phyloP scores from a whole-genome alignment of 2,888 invertebrate species.

The Tiliacea aurago region DNA sequence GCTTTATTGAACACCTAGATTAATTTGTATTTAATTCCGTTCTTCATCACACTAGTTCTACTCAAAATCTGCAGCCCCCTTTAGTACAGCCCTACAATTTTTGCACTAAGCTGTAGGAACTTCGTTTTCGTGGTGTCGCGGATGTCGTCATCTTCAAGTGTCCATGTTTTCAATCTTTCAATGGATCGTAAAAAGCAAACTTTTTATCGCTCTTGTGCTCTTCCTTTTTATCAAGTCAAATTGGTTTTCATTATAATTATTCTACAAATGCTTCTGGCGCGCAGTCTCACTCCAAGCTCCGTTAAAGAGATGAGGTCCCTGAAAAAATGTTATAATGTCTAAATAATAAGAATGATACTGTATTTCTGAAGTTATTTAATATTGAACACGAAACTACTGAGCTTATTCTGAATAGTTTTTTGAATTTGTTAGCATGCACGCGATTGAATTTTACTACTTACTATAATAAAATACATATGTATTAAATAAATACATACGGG shows the following conservation, averaged over 20 bases:
- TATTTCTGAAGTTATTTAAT: slow-evolving; percentile 36
- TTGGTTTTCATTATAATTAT: slow-evolving; percentile 29
- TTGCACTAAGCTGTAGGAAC: not conserved
- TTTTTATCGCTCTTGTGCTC: not conserved
- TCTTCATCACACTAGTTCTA: not conserved
- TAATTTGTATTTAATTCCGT: not conserved
- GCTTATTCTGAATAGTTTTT: slow-evolving; percentile 23
- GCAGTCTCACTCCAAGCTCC: not conserved
- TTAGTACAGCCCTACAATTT: not conserved
- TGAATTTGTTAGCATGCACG: not conserved
- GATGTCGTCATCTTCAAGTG: not conserved
- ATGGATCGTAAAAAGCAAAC: not conserved
- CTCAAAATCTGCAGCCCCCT: not conserved
- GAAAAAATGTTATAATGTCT: slow-evolving; percentile 19
- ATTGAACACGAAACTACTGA: slow-evolving; percentile 20
- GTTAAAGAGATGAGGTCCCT: slow-evolving; percentile 21
- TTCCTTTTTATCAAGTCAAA: slow-evolving; percentile 14
- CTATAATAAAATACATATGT: slow-evolving; percentile 2
- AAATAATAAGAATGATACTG: slow-evolving; percentile 5
- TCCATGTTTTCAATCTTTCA: not conserved
- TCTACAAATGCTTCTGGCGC: not conserved
- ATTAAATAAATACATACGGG: not conserved
- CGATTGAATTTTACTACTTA: not conserved
- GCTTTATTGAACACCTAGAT: not conserved
- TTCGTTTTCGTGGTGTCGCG: not conserved